Evolutionary conservation across 2,113 vertebrate species (phyloP).

Genomic region (Tragelaphus imberbis): DNA sequence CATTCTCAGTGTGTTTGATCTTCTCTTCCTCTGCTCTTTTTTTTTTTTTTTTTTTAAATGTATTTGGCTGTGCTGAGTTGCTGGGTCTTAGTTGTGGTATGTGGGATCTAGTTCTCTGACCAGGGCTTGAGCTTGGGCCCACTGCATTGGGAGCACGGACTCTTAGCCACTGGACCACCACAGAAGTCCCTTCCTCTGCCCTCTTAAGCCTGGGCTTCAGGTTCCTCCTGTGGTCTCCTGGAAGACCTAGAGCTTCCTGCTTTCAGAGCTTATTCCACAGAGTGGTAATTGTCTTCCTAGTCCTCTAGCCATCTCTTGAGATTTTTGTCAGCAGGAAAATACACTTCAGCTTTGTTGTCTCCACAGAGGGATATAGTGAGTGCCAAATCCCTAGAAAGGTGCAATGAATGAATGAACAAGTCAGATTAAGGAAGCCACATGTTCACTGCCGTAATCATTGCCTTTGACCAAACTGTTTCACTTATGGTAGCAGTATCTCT

Average conservation of each 20-base stretch:
- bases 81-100: not conserved
- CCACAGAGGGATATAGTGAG: accelerated
- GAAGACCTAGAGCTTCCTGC: not conserved
- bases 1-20: not conserved
- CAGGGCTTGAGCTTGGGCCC: not conserved
- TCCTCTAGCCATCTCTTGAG: not conserved
- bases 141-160: not conserved
- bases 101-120: not conserved
- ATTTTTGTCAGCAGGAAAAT: not conserved
- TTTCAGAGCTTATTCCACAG: not conserved
- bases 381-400: not conserved
- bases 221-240: not conserved
- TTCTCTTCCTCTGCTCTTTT: not conserved
- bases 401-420: too few species aligned
- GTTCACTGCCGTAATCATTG: not conserved
- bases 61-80: not conserved
- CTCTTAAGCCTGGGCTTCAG: not conserved
- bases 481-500: not conserved
- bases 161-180: not conserved
- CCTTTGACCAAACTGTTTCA: not conserved
- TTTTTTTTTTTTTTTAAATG: not conserved
- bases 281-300: not conserved
- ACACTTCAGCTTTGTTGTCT: not conserved
- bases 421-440: not conserved
- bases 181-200: not conserved